Conservation (phyloP, 2,888 invertebrate species). For the Eucriotettix oculatus region DNA sequence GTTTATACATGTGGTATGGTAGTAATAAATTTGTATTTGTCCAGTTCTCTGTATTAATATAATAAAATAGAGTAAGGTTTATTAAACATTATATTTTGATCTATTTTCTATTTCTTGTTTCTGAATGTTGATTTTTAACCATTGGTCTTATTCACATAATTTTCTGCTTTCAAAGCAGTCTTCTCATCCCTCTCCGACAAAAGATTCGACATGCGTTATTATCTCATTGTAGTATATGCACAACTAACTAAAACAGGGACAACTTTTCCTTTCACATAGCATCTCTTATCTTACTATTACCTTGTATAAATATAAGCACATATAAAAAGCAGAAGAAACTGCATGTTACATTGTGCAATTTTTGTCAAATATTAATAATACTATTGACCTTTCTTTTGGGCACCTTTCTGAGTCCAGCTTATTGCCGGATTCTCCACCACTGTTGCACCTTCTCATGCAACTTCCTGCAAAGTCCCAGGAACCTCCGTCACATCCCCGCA, state of each 20-base stretch:
- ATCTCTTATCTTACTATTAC: too few relatives aligned
- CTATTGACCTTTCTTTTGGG: not conserved
- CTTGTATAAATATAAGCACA: too few relatives aligned
- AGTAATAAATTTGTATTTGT: not conserved
- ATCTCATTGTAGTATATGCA: too few relatives aligned
- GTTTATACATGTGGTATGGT: too few relatives aligned
- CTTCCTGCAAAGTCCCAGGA: conserved; percentile 78
- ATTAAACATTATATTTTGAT: not conserved
- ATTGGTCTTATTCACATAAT: not conserved
- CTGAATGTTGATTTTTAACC: not conserved
- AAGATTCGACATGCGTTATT: too few relatives aligned
- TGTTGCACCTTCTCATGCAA: conserved; percentile 77
- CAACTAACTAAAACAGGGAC: too few relatives aligned
- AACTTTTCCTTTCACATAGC: too few relatives aligned
- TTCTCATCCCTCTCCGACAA: not conserved
- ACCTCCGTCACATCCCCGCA: conserved; percentile 83
- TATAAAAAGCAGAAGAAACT: too few relatives aligned
- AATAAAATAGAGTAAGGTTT: not conserved
- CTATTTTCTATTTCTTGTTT: not conserved
- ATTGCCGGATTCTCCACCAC: conserved; percentile 47
- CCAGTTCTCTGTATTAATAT: not conserved
- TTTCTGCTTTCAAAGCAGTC: not conserved
- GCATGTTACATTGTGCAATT: too few relatives aligned
- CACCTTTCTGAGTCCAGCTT: not conserved
- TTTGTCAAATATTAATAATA: too few relatives aligned